These are phyloP conservation scores for Norana najaformis DNA, from an alignment of 2,888 invertebrate species.

Conservation along the genomic window DNA sequence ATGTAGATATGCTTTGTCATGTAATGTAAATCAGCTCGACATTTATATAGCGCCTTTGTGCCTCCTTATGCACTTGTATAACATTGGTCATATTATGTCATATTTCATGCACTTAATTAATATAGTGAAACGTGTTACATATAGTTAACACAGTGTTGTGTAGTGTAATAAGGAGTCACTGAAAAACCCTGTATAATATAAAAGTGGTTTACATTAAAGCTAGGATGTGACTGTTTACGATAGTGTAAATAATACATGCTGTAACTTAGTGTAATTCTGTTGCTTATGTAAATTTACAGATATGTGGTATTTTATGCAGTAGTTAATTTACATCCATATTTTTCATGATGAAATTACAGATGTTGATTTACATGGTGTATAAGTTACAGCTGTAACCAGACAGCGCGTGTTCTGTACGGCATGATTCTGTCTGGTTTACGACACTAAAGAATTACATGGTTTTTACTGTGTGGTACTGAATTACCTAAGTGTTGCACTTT, in stretches of 20 bases:
- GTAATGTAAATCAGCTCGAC: not conserved
- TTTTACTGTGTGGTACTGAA: not conserved
- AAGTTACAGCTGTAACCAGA: not conserved
- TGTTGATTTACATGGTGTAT: not conserved
- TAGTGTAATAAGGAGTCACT: not conserved
- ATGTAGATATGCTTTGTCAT: not conserved
- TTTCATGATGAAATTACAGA: conserved; percentile 13
- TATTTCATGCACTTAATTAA: not conserved
- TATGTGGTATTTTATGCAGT: not conserved
- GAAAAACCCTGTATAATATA: not conserved
- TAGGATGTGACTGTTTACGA: not conserved
- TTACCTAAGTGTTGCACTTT: not conserved
- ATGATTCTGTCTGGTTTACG: too few species aligned
- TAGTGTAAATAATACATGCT: not conserved
- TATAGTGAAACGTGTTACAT: not conserved
- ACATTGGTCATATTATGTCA: not conserved
- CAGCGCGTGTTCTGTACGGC: not conserved
- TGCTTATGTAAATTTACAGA: conserved; percentile 4
- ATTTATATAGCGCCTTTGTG: not conserved
- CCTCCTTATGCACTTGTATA: not conserved
- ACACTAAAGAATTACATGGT: not conserved
- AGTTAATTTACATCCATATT: not conserved
- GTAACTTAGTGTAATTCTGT: not conserved
- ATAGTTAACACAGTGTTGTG: not conserved
- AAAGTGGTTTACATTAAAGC: conserved; percentile 3